A percentile compares a stretch with the other conserved stretches of the same genome.
These are phyloP conservation scores for Lineus longissimus DNA, from an alignment of 1,140 invertebrate genomes.

Conservation along the genomic window DNA sequence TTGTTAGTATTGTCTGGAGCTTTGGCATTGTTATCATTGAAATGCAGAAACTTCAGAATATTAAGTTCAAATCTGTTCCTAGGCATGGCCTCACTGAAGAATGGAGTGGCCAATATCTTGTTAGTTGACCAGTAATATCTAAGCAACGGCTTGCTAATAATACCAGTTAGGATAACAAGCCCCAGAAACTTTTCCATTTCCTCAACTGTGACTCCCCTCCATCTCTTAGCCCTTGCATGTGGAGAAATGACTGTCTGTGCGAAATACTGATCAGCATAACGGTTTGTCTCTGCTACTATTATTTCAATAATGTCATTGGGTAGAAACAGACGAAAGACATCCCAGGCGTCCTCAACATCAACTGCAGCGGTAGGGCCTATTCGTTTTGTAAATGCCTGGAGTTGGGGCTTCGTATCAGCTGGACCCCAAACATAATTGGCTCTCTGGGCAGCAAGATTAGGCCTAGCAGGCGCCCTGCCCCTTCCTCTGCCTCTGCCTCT, in stretches of 20 bases:
- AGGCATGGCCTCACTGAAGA: conserved; percentile 7
- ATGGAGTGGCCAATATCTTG: background rate
- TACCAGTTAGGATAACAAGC: background rate
- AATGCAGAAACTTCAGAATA: conserved; percentile 6
- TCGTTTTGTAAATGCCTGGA: background rate
- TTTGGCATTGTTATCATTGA: background rate
- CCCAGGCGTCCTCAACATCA: background rate
- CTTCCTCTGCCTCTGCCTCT: background rate
- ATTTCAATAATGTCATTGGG: background rate
- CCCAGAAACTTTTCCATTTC: conserved; percentile 9
- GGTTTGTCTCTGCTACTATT: no score
- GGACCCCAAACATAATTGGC: background rate
- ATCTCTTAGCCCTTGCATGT: background rate
- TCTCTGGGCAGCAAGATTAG: background rate
- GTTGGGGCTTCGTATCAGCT: background rate
- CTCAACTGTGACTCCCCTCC: background rate
- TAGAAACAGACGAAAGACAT: background rate
- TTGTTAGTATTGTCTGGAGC: background rate
- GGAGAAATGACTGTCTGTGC: background rate
- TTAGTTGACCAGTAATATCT: conserved; percentile 6
- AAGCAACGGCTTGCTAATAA: background rate
- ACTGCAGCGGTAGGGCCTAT: background rate
- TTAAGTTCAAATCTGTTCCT: conserved; percentile 5
- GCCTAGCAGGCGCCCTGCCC: background rate
- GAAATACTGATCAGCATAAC: background rate